A percentile compares a stretch with the other conserved stretches of the same genome.
Conservation (phyloP, 2,113 vertebrate species). For the Protomyctophum bolini region DNA sequence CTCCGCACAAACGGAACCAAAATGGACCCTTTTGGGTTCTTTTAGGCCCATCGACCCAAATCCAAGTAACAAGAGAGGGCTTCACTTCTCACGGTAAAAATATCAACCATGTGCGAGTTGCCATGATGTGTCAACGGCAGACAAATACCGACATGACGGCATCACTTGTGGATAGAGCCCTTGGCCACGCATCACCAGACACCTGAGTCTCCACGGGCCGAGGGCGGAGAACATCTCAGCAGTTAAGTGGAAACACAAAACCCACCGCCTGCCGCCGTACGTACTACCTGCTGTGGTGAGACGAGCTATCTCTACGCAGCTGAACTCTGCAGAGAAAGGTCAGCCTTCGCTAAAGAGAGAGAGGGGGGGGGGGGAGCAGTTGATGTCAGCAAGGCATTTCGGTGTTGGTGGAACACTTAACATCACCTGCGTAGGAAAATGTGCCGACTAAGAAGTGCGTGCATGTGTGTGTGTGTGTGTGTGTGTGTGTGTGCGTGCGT, state of each 20-base stretch:
- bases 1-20: constrained; percentile 13
- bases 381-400: constrained; percentile 62
- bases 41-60: too few species aligned
- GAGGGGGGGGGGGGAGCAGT: constrained; percentile 11
- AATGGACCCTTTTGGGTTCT: too few species aligned
- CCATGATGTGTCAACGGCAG: constrained; percentile 12
- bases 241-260: constrained; percentile 47
- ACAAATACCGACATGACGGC: constrained; percentile 51
- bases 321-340: constrained; percentile 42
- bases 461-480: background rate
- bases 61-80: too few species aligned
- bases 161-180: constrained; percentile 33
- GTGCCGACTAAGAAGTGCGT: constrained; percentile 43
- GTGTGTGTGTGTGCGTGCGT: too few species aligned
- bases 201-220: constrained; percentile 35
- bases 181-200: constrained; percentile 25
- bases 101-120: constrained; percentile 49
- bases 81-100: constrained; percentile 20
- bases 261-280: constrained; percentile 9
- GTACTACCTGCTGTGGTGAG: background rate
- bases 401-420: constrained; percentile 53
- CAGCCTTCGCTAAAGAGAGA: constrained; percentile 26
- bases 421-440: constrained; percentile 68
- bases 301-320: background rate
- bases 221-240: constrained; percentile 26